Evolutionary conservation across 2,888 invertebrate genomes (phyloP), one percentile per base, ranked within the genome.

Genomic region (Drosophila helvetica): DNA sequence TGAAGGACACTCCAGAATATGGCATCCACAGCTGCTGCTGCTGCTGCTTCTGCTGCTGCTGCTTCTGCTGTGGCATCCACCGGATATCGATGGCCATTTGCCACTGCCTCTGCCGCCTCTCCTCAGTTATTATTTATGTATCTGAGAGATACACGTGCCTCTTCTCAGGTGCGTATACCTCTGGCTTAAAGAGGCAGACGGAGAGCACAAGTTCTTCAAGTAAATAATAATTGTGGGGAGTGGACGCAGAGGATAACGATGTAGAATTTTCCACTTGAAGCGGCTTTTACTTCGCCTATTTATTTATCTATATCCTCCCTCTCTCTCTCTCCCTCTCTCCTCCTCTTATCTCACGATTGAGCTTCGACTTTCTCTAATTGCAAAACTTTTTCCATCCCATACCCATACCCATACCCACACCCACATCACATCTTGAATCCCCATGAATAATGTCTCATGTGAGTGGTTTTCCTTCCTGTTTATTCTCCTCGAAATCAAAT

Each of bases 71-170:
- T n/a, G n/a, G n/a, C n/a, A n/a, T n/a, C n/a, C n/a, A n/a, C 15
- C 38, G 38, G 38, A 38, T 67, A 67, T 67, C 66, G 66, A 67
- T 67, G 66, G 55, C 65, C 55, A 64, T 66, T 66, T 55, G 64
- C 64, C n/a, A 65, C 55, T 50, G 65, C 55, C 10, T 45, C 53
- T 30, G 6, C 10, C 15, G 45, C 30, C 38, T 12, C 22, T 25
- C 50, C 43, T 30, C 33, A 61, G 52, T 55, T 80, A 81, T 80
- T 80, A 83, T 86, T 86, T 82, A 80, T 86, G 83, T 79, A 66
- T 68, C 67, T 17, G 25, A 75, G 42, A 54, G 67, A 62, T 61
- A 59, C 65, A 51, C 33, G 58, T 52, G 51, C 47, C 43, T 54
- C 75, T 64, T 70, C 80, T 63, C 81, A 81, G 81, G 81, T 84